Percentiles rank a stretch among this genome's conserved stretches.
phyloP scores from a whole-genome alignment of 2,888 invertebrate genomes.

The Protodeltote pygarga region DNA sequence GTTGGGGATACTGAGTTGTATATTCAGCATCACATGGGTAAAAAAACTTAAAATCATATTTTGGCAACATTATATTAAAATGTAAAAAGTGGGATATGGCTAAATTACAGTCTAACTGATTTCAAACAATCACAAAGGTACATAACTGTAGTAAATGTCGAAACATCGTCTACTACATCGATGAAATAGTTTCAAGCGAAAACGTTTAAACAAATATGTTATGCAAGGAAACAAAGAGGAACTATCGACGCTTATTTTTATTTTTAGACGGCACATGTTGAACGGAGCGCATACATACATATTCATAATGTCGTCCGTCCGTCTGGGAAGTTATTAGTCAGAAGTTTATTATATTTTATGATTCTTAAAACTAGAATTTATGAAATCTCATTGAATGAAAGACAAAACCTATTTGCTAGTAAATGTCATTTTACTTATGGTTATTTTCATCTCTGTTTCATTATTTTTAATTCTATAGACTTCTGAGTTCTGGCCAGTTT shows the following conservation, averaged over 20 bases:
- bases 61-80: too few species aligned
- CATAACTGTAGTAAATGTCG: conserved; percentile 29
- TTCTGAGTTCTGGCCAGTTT: neutral
- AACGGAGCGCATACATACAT: conserved; percentile 38
- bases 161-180: conserved; percentile 44
- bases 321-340: conserved; percentile 25
- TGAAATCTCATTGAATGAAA: conserved; percentile 1
- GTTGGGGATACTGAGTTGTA: too few species aligned
- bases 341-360: conserved; percentile 9
- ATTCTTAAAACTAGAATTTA: conserved; percentile 2
- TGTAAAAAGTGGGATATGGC: too few species aligned
- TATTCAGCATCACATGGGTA: too few species aligned
- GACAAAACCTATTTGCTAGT: neutral
- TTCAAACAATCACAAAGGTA: conserved; percentile 4
- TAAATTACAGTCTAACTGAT: conserved; percentile 19
- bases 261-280: conserved; percentile 54
- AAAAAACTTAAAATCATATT: too few species aligned
- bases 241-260: conserved; percentile 53
- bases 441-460: neutral
- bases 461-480: neutral
- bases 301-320: conserved; percentile 44
- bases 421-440: neutral
- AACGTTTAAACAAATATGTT: conserved; percentile 46
- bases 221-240: conserved; percentile 44
- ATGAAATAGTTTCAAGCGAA: conserved; percentile 43